Evolutionary conservation across 2,888 invertebrate genomes (phyloP).

Genomic region (Eilema depressum): DNA sequence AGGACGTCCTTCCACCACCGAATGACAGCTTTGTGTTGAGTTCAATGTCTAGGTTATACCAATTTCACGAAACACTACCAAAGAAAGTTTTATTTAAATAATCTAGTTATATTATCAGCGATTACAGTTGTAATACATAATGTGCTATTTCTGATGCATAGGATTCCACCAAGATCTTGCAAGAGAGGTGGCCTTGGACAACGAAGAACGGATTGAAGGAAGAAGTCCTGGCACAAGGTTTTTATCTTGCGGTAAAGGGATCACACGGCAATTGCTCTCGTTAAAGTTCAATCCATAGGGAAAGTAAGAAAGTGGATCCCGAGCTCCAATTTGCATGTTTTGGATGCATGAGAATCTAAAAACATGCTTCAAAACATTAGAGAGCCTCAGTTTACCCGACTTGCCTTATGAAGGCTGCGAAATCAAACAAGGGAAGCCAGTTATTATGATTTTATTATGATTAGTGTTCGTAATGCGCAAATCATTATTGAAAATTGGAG

Average conservation of each 20-base stretch:
- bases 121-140: not conserved
- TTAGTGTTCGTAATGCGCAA: not conserved
- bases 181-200: too few species aligned
- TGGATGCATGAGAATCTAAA: too few species aligned
- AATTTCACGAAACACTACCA: not conserved
- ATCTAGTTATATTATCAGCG: not conserved
- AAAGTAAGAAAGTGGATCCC: too few species aligned
- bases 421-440: not conserved
- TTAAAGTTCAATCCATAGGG: not conserved
- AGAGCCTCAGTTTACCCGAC: too few species aligned
- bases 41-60: slow-evolving; percentile 8
- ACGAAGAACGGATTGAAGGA: too few species aligned
- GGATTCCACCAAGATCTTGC: not conserved
- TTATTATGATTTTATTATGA: not conserved
- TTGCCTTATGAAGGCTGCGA: too few species aligned
- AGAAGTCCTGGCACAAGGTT: too few species aligned
- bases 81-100: too few species aligned
- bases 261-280: too few species aligned
- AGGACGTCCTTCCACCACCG: slow-evolving; percentile 12
- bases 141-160: not conserved
- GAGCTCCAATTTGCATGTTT: too few species aligned
- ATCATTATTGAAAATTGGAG: not conserved
- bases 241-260: not conserved
- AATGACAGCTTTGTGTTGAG: not conserved
- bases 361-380: too few species aligned